Conservation (phyloP, 2,888 invertebrate genomes). For the Phengaris arion region DNA sequence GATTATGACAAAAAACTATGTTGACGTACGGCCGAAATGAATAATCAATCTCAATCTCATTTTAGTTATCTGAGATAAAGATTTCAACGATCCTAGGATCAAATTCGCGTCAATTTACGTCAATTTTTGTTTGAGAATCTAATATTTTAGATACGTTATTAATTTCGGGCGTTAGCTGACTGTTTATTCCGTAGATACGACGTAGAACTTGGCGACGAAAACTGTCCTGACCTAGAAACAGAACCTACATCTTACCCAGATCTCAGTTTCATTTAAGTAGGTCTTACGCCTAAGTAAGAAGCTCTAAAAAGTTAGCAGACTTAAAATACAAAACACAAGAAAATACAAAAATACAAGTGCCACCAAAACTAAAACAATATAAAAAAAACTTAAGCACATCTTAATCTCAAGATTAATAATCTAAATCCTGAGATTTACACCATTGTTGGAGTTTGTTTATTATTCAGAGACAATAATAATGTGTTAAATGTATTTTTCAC, state of each 20-base stretch:
- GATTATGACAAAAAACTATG: neutral
- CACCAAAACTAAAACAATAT: neutral
- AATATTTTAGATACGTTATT: too few relatives aligned
- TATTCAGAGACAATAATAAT: neutral
- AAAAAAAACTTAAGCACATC: neutral
- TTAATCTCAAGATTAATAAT: neutral
- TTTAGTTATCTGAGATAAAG: too few relatives aligned
- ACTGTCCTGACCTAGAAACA: neutral
- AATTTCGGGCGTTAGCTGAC: neutral
- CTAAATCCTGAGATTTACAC: neutral
- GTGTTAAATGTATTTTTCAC: neutral
- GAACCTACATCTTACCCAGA: conserved; percentile 3
- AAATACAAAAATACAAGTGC: neutral
- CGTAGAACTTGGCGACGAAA: neutral
- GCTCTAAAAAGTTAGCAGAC: neutral
- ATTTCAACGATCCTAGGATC: too few relatives aligned
- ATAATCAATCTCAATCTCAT: too few relatives aligned
- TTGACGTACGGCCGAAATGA: neutral
- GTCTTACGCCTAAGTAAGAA: neutral
- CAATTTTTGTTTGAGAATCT: too few relatives aligned
- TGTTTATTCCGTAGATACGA: neutral
- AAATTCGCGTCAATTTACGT: too few relatives aligned
- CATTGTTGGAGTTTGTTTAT: neutral
- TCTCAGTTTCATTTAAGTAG: conserved; percentile 3
- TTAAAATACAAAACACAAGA: neutral